phyloP scores from a whole-genome alignment of 2,797 vertebrate genomes.

The Nyctalus aviator region DNA sequence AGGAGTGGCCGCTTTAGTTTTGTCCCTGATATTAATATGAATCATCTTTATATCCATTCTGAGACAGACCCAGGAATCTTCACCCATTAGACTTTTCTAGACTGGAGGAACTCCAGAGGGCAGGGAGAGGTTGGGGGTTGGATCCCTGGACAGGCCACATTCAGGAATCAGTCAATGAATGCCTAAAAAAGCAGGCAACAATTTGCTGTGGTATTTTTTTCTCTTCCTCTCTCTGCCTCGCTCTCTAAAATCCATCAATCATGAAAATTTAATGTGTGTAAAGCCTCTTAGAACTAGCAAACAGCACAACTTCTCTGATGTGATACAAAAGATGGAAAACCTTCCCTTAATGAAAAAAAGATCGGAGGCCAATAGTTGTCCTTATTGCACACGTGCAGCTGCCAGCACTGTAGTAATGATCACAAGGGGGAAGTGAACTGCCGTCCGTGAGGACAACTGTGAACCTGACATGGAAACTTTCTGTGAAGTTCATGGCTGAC shows the following conservation, averaged over 20 bases:
- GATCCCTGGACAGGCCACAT: no score
- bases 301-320: not conserved
- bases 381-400: not conserved
- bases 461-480: not conserved
- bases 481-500: not conserved
- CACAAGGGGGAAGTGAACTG: not conserved
- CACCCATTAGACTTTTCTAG: not conserved
- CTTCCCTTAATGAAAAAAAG: not conserved
- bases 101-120: not conserved
- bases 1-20: not conserved
- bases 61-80: not conserved
- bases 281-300: conserved; percentile 3
- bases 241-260: no score
- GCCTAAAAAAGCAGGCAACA: no score
- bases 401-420: not conserved
- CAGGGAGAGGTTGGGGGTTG: not conserved
- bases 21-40: not conserved
- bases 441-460: not conserved
- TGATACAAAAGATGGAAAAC: not conserved
- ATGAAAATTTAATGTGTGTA: not conserved
- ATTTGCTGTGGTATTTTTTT: no score
- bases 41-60: not conserved
- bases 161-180: no score
- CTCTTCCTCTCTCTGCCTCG: not conserved
- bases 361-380: not conserved